A percentile compares a stretch with the other conserved stretches of the same genome.
Evolutionary conservation across 2,797 vertebrate genomes (phyloP).

Genomic region (Lates japonicus): DNA sequence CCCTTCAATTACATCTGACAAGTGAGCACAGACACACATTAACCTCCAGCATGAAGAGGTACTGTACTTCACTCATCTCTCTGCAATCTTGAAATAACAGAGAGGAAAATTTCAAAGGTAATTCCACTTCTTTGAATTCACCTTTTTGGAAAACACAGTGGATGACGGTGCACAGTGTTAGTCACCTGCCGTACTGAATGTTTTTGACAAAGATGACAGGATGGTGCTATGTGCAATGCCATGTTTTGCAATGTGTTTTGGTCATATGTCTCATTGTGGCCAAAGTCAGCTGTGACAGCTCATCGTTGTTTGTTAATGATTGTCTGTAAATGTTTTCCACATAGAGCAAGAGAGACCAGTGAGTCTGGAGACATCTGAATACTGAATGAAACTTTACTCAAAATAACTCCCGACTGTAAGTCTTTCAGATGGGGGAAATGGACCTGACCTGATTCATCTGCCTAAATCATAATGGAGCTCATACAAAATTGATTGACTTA

Average conservation of each 20-base stretch:
- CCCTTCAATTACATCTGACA: slow-evolving; percentile 85
- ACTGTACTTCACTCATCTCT: slow-evolving; percentile 61
- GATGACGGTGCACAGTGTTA: slow-evolving; percentile 9
- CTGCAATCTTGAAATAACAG: slow-evolving; percentile 63
- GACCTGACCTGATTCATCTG: slow-evolving; percentile 39
- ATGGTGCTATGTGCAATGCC: neutral
- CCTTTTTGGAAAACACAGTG: slow-evolving; percentile 49
- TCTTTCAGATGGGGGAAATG: slow-evolving; percentile 21
- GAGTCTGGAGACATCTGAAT: slow-evolving; percentile 17
- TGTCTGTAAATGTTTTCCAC: slow-evolving; percentile 22
- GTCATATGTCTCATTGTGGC: slow-evolving; percentile 5
- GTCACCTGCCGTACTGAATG: neutral
- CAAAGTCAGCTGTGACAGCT: slow-evolving; percentile 40
- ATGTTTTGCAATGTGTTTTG: slow-evolving; percentile 47
- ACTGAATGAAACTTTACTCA: slow-evolving; percentile 18
- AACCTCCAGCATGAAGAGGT: slow-evolving; percentile 75
- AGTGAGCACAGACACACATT: slow-evolving; percentile 79
- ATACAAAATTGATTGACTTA: slow-evolving; percentile 46
- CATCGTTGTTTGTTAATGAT: slow-evolving; percentile 42
- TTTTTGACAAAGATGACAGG: slow-evolving; percentile 37
- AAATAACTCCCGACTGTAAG: slow-evolving; percentile 36
- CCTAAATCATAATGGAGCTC: slow-evolving; percentile 38
- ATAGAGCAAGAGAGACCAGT: slow-evolving; percentile 10
- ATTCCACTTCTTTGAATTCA: slow-evolving; percentile 46
- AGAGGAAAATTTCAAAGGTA: slow-evolving; percentile 55